Evolutionary conservation across 2,797 vertebrate genomes (phyloP), one percentile per base, ranked within the genome.

Genomic region (Sciurus carolinensis): DNA sequence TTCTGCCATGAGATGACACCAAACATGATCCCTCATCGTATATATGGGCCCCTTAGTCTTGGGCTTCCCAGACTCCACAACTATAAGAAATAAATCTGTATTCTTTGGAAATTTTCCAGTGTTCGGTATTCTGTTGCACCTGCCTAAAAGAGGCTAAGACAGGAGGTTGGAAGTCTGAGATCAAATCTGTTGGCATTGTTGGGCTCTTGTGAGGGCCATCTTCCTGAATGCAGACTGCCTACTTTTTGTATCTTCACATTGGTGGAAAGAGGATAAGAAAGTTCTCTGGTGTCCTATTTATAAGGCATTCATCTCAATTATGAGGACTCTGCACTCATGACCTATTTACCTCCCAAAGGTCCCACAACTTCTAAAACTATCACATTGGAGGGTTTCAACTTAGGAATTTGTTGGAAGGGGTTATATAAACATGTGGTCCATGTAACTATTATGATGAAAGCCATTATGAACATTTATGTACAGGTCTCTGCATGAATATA

Each of bases 401-500:
- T 67, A 82, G 1, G 24, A 76, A 76, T 77, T 59, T 47, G 0
- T 33, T 33, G 10, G 11, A 8, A 39, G 14, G 22, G 44, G 30
- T 15, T 44, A 73, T 30, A 76, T 26, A 90, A 54, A 72, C 39
- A 84, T 75, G 28, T 82, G 47, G 17, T 50, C 20, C 28, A 72
- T 69, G 44, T 80, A 77, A 66, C 66, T 92, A 57, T 73, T 84
- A 44, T 50, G 64, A 66, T 87, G 81, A 94, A 93, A 79, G n/a
- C 18, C 79, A 26, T 42, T 64, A 52, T 77, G 73, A 82, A 86
- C 30, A 89, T 62, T 90, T 44, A 26, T 57, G n/a, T 90, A 82
- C n/a, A 91, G 54, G 67, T 91, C 85, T 94, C 69, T 54, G 7
- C 75, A 33, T 83, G 39, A 86, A 86, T 82, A 91, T 79, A 82